Evolutionary conservation across 2,888 invertebrate genomes (phyloP), one percentile per base, ranked within the genome.

Genomic region (Trachelus tabidus): DNA sequence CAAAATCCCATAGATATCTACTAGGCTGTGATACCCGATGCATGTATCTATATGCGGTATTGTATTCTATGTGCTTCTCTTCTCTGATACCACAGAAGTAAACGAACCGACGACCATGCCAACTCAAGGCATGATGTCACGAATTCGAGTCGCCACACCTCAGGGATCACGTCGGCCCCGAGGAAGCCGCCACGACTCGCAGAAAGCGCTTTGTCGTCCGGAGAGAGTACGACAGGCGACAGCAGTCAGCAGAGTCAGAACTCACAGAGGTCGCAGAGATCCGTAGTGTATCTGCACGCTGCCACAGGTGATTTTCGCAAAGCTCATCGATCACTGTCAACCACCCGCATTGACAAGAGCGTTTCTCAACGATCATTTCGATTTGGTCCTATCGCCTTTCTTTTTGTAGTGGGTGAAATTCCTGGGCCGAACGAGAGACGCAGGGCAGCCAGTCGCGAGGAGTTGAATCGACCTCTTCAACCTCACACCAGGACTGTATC

Each of bases 251-350:
- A 96, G 87, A 91, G 91, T 81, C 91, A 91, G 81, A 91, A 91
- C 82, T 91, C 91, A 73, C 91, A 91, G 83, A 85, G 90, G 83
- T 96, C 96, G 77, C 96, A 96, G 89, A 94, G 96, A 87, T 96
- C 96, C 88, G 95, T 97, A 33, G 97, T 97, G 33, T 97, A 96
- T 89, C 93, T 97, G 76, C 97, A 97, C 88, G 97, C 97, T 76
- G 96, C 97, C 75, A 96, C 97, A 83, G 95, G 95, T 95, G 91
- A 84, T 78, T 81, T 69, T 74, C 23, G 56, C 56, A 56, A 56
- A 23, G 23, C 56, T 56, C 56, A 31, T 71, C 71, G 31, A 34
- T 71, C 71, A 33, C 71, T 71, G 71, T 71, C 71, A 56, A 56
- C 56, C 56, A 23, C 23, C 23, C 56, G 23, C 56, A 56, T 56